These are phyloP conservation scores for Rhagoletis zephyria DNA, from an alignment of 1,140 invertebrate species.

Conservation along the genomic window DNA sequence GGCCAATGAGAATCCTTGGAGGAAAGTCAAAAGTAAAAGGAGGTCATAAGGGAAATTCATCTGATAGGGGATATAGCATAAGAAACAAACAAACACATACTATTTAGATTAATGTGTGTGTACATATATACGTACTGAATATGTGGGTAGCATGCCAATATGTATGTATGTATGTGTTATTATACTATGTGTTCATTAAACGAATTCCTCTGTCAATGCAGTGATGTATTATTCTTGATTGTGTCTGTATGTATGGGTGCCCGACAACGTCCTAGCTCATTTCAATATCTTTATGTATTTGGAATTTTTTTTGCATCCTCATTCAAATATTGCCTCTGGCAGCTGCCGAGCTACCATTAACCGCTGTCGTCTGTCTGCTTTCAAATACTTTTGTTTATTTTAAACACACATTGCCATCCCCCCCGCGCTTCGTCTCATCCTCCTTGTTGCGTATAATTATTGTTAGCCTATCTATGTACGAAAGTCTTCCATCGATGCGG, in stretches of 20 bases:
- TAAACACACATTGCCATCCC: background rate
- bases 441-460: background rate
- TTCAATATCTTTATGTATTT: background rate
- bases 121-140: no score
- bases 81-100: background rate
- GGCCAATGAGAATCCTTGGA: background rate
- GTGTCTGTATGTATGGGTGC: background rate
- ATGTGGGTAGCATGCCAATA: background rate
- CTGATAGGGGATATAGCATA: slow-evolving; percentile 2
- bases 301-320: background rate
- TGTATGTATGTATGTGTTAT: background rate
- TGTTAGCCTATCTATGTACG: background rate
- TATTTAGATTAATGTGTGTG: no score
- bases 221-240: background rate
- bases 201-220: background rate
- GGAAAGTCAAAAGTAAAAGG: background rate
- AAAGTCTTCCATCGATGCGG: slow-evolving; percentile 25
- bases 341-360: background rate
- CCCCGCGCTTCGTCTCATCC: background rate
- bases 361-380: background rate
- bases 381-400: slow-evolving; percentile 15
- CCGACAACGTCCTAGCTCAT: background rate
- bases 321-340: background rate
- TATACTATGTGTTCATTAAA: background rate
- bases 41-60: background rate